Evolutionary conservation across 2,797 vertebrate genomes (phyloP), one percentile per base, ranked within the genome.

Genomic region (Coregonus ussuriensis): DNA sequence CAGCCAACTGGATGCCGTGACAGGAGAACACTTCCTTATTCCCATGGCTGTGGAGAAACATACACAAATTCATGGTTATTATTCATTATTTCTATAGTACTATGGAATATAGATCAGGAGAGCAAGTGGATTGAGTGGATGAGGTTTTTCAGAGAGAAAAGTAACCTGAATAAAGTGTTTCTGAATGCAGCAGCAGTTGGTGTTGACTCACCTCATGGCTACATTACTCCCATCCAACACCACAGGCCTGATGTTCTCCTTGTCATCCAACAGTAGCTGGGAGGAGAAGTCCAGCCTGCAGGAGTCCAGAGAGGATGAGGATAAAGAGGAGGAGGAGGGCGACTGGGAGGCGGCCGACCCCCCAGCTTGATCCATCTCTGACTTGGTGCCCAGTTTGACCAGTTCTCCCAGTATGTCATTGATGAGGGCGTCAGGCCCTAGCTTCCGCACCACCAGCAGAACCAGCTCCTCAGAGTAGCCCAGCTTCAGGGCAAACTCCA

Each of bases 1-100:
- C 97, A 6, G 97, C 97, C 89, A 98, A 82, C 89, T 97, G 96
- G 88, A 98, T 98, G 85, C 97, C 97, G 90, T 97, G 96, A 89
- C 97, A 98, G 83, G 97, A 98, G 93, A 98, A 98, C 2, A 97
- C 96, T 91, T 98, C 97, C 92, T 98, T 98, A 90, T 98, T 98
- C 85, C 97, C 97, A 0, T 98, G 97, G 92, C 97, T 98, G 92
- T 84, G 93, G 65, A 74, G 21, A 56, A 41, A 66, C 41, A 78
- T 47, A 47, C 62, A 31, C 51, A 15, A 18, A 71, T 62, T 0
- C 51, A 37, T 13, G 11, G 68, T 71, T 25, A 65, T 7, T 59
- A 59, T 47, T 47, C 35, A 4, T 5, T 53, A 7, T 67, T 35
- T 37, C 37, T 47, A 47, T 47, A 13, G 11, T 47, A 47, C 9